Conservation (phyloP, 2,888 invertebrate genomes). For the Heteromurus nitidus region DNA sequence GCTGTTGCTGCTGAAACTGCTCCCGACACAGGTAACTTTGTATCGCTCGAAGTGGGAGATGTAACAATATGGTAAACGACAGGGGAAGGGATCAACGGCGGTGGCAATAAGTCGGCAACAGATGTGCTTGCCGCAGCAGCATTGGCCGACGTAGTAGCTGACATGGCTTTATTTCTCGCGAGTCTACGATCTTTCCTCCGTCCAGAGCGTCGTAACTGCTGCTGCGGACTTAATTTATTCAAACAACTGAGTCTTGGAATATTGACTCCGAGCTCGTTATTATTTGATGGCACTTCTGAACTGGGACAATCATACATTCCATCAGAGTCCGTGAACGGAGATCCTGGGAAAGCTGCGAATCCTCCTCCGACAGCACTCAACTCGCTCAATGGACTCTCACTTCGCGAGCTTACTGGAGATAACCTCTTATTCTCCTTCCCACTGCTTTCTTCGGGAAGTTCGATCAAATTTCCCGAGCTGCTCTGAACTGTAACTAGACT, state of each 20-base stretch:
- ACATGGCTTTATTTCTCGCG: slow-evolving; percentile 29
- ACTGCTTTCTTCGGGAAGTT: slow-evolving; percentile 74
- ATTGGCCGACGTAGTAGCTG: slow-evolving; percentile 76
- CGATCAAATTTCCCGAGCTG: slow-evolving; percentile 63
- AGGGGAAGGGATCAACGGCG: slow-evolving; percentile 50
- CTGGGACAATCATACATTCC: slow-evolving; percentile 88
- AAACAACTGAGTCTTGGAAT: slow-evolving; percentile 45
- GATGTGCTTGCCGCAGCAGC: neutral
- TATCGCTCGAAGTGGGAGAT: slow-evolving; percentile 15
- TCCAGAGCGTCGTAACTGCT: slow-evolving; percentile 81
- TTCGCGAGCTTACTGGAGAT: slow-evolving; percentile 86
- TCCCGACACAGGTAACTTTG: slow-evolving; percentile 9
- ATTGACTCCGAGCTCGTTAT: slow-evolving; percentile 39
- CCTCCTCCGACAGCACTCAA: slow-evolving; percentile 75
- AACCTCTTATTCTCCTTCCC: too few relatives aligned
- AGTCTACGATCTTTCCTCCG: slow-evolving; percentile 77
- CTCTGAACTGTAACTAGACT: slow-evolving; percentile 37
- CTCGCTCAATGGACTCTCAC: slow-evolving; percentile 87
- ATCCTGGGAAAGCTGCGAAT: slow-evolving; percentile 74
- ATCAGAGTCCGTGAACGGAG: slow-evolving; percentile 87
- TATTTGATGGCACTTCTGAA: slow-evolving; percentile 78
- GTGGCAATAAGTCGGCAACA: slow-evolving; percentile 24
- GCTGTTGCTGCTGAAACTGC: slow-evolving; percentile 14
- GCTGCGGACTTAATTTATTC: slow-evolving; percentile 76
- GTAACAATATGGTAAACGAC: slow-evolving; percentile 38